A percentile compares a stretch with the other conserved stretches of the same genome.
These are phyloP conservation scores for Drosophila lacertosa DNA, from an alignment of 1,140 invertebrate species.

Conservation along the genomic window DNA sequence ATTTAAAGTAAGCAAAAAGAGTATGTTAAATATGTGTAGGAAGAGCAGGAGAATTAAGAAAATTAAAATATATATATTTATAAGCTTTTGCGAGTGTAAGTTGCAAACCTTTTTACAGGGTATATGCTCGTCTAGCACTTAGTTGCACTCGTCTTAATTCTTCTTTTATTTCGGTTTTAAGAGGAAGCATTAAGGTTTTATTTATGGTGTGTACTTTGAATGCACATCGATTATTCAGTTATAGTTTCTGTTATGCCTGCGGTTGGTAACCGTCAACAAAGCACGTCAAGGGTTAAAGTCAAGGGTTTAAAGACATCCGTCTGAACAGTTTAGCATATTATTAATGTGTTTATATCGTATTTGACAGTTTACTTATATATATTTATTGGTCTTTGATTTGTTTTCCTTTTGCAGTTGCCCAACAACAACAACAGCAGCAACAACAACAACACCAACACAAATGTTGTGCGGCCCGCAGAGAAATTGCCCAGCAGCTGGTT, in stretches of 20 bases:
- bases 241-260: slow-evolving; percentile 39
- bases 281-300: slow-evolving; percentile 67
- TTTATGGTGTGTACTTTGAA: slow-evolving; percentile 73
- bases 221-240: slow-evolving; percentile 54
- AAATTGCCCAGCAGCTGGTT: slow-evolving; percentile 64
- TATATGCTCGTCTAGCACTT: not conserved
- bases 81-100: too few species aligned
- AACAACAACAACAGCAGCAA: slow-evolving; percentile 46
- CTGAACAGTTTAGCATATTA: slow-evolving; percentile 46
- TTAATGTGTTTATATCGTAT: slow-evolving; percentile 46
- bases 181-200: slow-evolving; percentile 40
- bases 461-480: slow-evolving; percentile 69
- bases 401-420: slow-evolving; percentile 59
- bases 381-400: slow-evolving; percentile 24
- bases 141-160: not conserved
- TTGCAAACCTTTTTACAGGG: not conserved
- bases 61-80: too few species aligned
- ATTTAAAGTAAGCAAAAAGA: not conserved
- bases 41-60: too few species aligned
- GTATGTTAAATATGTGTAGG: too few species aligned
- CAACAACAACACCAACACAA: slow-evolving; percentile 53
- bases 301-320: slow-evolving; percentile 65
- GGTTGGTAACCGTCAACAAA: slow-evolving; percentile 33
- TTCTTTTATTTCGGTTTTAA: not conserved
- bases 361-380: slow-evolving; percentile 22